phyloP scores from a whole-genome alignment of 2,888 invertebrate genomes.

The Eristalis pertinax region DNA sequence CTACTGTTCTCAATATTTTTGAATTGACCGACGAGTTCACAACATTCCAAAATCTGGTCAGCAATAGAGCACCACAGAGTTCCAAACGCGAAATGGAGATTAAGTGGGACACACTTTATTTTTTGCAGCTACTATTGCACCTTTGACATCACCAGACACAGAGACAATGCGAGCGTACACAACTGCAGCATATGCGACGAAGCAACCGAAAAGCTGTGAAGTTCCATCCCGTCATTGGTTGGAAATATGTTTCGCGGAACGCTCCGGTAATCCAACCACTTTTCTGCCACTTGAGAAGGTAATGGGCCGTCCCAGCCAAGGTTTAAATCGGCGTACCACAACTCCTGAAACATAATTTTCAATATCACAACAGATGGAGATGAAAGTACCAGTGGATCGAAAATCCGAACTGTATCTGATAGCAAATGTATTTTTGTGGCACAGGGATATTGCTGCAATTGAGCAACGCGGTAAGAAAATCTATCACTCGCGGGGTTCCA shows the following conservation, averaged over 20 bases:
- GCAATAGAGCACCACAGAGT: background rate
- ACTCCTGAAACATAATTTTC: slow-evolving; percentile 60
- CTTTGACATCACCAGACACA: background rate
- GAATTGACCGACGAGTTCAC: background rate
- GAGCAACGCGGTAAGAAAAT: too few species aligned
- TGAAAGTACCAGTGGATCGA: background rate
- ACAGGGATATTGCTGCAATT: too few species aligned
- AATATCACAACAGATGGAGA: slow-evolving; percentile 13
- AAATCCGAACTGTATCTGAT: background rate
- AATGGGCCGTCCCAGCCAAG: slow-evolving; percentile 55
- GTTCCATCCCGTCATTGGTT: too few species aligned
- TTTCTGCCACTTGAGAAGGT: slow-evolving; percentile 24
- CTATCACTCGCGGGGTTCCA: too few species aligned
- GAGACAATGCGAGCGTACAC: too few species aligned
- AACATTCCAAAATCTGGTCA: background rate
- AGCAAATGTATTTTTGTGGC: too few species aligned
- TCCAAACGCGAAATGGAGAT: background rate
- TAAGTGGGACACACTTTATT: background rate
- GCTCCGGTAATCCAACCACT: too few species aligned
- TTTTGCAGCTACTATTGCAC: background rate
- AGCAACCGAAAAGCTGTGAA: too few species aligned
- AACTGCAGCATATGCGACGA: too few species aligned
- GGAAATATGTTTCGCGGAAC: too few species aligned
- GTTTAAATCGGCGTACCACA: slow-evolving; percentile 43
- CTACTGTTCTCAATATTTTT: background rate